These are phyloP conservation scores for Candidula unifasciata DNA, from an alignment of 2,888 invertebrate genomes.

Conservation along the genomic window DNA sequence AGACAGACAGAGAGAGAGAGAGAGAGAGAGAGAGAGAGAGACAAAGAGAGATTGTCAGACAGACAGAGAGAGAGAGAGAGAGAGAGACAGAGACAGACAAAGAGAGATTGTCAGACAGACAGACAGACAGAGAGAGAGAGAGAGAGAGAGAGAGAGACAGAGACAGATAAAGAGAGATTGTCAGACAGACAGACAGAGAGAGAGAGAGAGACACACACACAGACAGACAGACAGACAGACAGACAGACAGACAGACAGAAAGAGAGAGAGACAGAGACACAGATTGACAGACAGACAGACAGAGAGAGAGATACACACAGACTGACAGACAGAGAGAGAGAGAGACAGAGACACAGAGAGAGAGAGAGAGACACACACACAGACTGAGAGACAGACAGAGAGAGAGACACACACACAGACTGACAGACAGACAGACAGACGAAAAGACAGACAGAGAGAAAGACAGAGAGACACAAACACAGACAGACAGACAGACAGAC, in stretches of 20 bases:
- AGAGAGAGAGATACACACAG: too few relatives aligned
- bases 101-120: neutral
- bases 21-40: too few relatives aligned
- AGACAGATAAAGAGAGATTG: too few relatives aligned
- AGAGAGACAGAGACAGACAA: slow-evolving; percentile 14
- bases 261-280: too few relatives aligned
- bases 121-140: neutral
- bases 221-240: neutral
- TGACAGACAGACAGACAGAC: too few relatives aligned
- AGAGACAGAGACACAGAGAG: slow-evolving; percentile 23
- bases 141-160: neutral
- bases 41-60: too few relatives aligned
- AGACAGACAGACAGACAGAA: slow-evolving; percentile 12
- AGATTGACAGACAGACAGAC: too few relatives aligned
- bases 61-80: slow-evolving; percentile 27
- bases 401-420: neutral
- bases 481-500: too few relatives aligned
- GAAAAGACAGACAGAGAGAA: too few relatives aligned
- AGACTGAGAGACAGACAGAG: too few relatives aligned
- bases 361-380: neutral
- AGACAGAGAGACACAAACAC: too few relatives aligned
- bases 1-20: slow-evolving; percentile 24
- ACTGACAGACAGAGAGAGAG: neutral
- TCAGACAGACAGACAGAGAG: neutral
- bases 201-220: neutral